Evolutionary conservation across 2,113 vertebrate species (phyloP).

Genomic region (Pterocles gutturalis): DNA sequence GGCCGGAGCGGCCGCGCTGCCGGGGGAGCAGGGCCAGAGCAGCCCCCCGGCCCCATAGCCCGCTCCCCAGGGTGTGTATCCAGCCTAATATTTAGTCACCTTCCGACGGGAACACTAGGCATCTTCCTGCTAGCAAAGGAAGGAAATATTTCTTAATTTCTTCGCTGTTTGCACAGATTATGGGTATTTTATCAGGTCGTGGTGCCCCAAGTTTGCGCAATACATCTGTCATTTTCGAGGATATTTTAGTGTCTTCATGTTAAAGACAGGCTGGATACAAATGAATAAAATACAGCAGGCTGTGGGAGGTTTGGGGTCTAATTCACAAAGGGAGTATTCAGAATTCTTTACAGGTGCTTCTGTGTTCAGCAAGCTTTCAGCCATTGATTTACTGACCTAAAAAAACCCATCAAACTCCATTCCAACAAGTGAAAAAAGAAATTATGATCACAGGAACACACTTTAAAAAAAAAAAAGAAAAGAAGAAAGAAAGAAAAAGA

Average conservation of each 20-base stretch:
- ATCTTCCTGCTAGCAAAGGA: neutral
- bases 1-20: neutral
- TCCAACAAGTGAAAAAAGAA: constrained; percentile 67
- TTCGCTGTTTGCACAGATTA: neutral
- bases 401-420: constrained; percentile 70
- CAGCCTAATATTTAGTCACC: neutral
- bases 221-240: neutral
- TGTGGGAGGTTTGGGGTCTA: constrained; percentile 46
- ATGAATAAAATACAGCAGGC: constrained; percentile 33
- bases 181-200: neutral
- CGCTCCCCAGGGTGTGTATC: neutral
- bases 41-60: neutral
- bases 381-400: constrained; percentile 78
- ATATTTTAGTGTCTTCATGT: neutral
- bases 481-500: neutral
- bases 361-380: constrained; percentile 71
- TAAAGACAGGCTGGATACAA: neutral
- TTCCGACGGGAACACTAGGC: neutral
- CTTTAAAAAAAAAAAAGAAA: neutral
- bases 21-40: no score
- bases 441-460: constrained; percentile 67
- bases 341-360: constrained; percentile 75
- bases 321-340: constrained; percentile 64
- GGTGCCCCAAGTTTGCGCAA: neutral
- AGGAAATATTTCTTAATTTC: neutral